A percentile compares a stretch with the other conserved stretches of the same genome.
phyloP scores from a whole-genome alignment of 53 echinoderm and acorn worm species.

The Hippasteria phrygiana region DNA sequence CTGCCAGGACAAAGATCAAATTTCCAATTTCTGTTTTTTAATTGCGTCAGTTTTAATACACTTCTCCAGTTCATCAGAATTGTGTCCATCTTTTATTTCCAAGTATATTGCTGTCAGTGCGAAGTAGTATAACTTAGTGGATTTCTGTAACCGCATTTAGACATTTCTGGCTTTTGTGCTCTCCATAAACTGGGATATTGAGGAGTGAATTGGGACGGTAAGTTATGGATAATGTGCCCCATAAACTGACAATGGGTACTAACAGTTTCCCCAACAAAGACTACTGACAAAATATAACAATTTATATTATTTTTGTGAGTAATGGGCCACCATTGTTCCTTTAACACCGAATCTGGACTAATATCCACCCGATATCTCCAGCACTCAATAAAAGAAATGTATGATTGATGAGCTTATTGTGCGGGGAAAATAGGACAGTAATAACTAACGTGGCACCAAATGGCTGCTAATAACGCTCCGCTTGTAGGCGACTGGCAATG shows the following conservation, averaged over 20 bases:
- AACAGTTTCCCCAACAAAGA: not conserved
- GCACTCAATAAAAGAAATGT: conserved; percentile 6
- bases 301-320: conserved; percentile 18
- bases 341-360: conserved; percentile 6
- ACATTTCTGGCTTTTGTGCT: not conserved
- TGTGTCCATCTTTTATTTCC: not conserved
- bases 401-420: conserved; percentile 57
- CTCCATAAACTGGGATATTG: not conserved
- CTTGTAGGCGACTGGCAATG: not conserved
- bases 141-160: not conserved
- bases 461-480: not conserved
- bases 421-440: conserved; percentile 23
- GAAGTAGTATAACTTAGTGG: not conserved
- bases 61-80: not conserved
- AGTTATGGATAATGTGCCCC: not conserved
- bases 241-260: not conserved
- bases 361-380: conserved; percentile 3
- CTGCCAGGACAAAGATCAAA: not conserved
- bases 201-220: not conserved
- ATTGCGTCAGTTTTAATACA: not conserved
- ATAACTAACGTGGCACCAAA: conserved; percentile 36
- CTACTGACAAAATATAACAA: not conserved
- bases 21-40: not conserved
- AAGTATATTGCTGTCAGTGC: not conserved
- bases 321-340: conserved; percentile 39